Conservation (phyloP, 2,113 vertebrate genomes). For the Capreolus pygargus region DNA sequence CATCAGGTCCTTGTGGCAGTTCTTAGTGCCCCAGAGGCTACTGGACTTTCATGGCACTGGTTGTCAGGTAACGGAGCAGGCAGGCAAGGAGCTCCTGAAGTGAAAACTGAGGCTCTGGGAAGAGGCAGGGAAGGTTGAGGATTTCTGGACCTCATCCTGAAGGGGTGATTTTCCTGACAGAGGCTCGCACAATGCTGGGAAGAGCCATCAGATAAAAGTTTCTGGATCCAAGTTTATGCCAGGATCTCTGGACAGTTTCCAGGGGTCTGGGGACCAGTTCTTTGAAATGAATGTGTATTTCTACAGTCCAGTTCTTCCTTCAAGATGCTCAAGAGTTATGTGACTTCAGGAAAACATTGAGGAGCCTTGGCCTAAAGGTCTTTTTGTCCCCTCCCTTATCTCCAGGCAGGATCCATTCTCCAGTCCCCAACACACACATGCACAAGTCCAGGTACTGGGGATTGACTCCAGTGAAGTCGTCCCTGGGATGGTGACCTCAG, state of each 20-base stretch:
- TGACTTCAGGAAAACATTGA: slow-evolving; percentile 5
- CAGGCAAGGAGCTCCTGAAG: not conserved
- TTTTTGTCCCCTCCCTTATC: not conserved
- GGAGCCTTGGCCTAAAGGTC: not conserved
- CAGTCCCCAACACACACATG: not conserved
- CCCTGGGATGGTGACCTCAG: not conserved
- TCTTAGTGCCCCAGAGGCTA: not conserved
- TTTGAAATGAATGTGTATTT: slow-evolving; percentile 16
- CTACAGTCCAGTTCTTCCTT: not conserved
- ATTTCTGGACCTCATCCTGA: not conserved
- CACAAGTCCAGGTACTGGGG: not conserved
- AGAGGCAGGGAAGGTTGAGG: not conserved
- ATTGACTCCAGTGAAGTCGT: not conserved
- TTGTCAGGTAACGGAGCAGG: not conserved
- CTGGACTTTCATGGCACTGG: not conserved
- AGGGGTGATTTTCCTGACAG: not conserved
- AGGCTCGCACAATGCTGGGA: not conserved
- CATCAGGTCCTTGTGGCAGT: not conserved
- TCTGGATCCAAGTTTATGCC: not conserved
- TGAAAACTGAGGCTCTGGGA: not conserved
- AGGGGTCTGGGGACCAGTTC: not conserved
- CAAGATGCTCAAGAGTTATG: not conserved
- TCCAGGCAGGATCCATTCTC: not conserved
- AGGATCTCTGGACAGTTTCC: not conserved
- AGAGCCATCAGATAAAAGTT: not conserved